Base-by-base conservation (phyloP, 2,888 invertebrate genomes). In the Euplagia quadripunctaria region DNA sequence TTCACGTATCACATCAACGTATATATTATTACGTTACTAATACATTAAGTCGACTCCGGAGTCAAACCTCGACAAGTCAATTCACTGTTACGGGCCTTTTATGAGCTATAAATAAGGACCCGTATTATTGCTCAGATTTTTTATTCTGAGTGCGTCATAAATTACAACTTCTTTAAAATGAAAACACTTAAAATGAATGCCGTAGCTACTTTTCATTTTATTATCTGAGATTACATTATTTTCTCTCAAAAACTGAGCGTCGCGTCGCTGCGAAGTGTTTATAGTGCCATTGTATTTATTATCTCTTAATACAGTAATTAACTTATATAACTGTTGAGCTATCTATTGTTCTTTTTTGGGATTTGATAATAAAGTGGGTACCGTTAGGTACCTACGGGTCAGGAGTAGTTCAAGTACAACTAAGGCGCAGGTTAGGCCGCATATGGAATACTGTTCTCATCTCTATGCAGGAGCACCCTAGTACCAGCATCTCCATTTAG, bases 81-180 rank as follows among this genome's bases (percentile, higher is more conserved):
- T 82, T 82, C 78, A 79, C 79, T 80, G 82, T 79, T 82, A 78
- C 73, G 77, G 81, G 78, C 74, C 75, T 89, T 90, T 90, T 89
- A 90, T 87, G 86, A 86, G 80, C 82, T 88, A 89, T 90, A 90
- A 90, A 90, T 86, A 87, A 82, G 81, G 77, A 85, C 80, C 85
- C 85, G 88, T 87, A 89, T 85, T 85, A 87, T 85, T 84, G 82
- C 81, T 79, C 79, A 82, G 84, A 86, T 87, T 89, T 88, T 90
- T 89, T 84, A 89, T 88, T 87, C 83, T 79, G 84, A 89, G 86
- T 86, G 82, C 74, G 82, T 78, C 86, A 86, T 87, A 87, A 87
- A 88, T 87, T 86, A 85, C 79, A 86, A 86, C 82, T 86, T 86
- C 79, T 85, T 86, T 84, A 82, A 84, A 89, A 89, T 88, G 81